A percentile compares a stretch with the other conserved stretches of the same genome.
Evolutionary conservation across 1,140 invertebrate species (phyloP).

Genomic region (Scaptomyza hsui): DNA sequence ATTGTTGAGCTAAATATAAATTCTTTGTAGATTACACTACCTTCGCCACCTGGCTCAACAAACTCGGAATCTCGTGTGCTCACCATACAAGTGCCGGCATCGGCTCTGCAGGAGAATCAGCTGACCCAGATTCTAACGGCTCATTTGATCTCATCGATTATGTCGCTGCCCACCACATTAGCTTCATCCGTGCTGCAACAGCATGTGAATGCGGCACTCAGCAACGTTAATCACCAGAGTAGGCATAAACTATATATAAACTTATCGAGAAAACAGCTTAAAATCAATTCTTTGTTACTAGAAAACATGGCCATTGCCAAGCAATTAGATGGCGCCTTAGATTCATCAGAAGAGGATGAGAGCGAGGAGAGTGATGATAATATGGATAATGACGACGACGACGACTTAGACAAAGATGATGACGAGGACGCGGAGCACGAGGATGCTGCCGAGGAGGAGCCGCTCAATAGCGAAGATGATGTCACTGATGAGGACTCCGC

Average conservation of each 20-base stretch:
- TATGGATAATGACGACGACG: constrained; percentile 88
- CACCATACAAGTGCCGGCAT: constrained; percentile 93
- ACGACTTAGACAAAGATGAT: constrained; percentile 91
- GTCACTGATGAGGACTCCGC: constrained; percentile 98
- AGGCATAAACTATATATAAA: constrained; percentile 31
- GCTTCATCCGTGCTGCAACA: constrained; percentile 92
- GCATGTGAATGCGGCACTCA: constrained; percentile 92
- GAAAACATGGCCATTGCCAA: constrained; percentile 75
- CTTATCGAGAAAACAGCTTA: neutral
- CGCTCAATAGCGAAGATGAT: constrained; percentile 97
- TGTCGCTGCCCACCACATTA: constrained; percentile 90
- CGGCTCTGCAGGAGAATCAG: constrained; percentile 90
- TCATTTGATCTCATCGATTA: constrained; percentile 93
- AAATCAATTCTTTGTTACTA: constrained; percentile 7
- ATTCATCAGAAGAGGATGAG: constrained; percentile 91
- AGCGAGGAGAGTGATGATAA: constrained; percentile 88
- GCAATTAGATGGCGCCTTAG: constrained; percentile 88
- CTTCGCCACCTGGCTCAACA: constrained; percentile 88
- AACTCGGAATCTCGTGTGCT: constrained; percentile 89
- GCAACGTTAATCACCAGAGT: constrained; percentile 85
- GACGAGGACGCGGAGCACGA: constrained; percentile 90
- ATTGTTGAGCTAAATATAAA: constrained; percentile 28
- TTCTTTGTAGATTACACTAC: constrained; percentile 85
- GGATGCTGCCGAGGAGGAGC: constrained; percentile 94
- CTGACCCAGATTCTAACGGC: constrained; percentile 88